These are phyloP conservation scores for Tachina grossa DNA, from an alignment of 2,888 invertebrate species.

Conservation along the genomic window DNA sequence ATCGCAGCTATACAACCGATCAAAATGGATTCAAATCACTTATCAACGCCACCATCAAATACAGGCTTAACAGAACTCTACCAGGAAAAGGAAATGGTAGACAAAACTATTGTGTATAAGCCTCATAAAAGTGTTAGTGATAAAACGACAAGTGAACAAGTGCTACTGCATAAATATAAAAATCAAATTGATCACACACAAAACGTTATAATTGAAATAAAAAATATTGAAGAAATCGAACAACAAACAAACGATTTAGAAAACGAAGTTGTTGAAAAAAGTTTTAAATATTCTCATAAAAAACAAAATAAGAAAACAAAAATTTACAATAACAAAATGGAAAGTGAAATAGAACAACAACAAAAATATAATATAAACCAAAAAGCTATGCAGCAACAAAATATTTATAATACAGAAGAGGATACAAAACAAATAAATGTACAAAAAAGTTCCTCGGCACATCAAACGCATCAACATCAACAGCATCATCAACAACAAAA, in stretches of 20 bases:
- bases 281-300: slow-evolving; percentile 55
- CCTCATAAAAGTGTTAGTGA: slow-evolving; percentile 68
- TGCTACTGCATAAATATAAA: slow-evolving; percentile 7
- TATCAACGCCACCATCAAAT: slow-evolving; percentile 42
- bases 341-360: slow-evolving; percentile 66
- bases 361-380: slow-evolving; percentile 48
- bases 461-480: slow-evolving; percentile 40
- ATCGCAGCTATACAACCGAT: slow-evolving; percentile 78
- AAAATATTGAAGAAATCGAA: slow-evolving; percentile 76
- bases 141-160: slow-evolving; percentile 58
- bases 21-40: slow-evolving; percentile 54
- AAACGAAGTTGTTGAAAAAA: slow-evolving; percentile 62
- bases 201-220: slow-evolving; percentile 72
- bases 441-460: slow-evolving; percentile 44
- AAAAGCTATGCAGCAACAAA: slow-evolving; percentile 33
- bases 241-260: slow-evolving; percentile 68
- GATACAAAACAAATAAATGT: slow-evolving; percentile 39
- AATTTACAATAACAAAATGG: slow-evolving; percentile 73
- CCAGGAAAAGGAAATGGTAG: slow-evolving; percentile 28
- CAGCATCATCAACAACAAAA: slow-evolving; percentile 53
- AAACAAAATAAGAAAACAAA: slow-evolving; percentile 72
- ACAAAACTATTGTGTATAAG: slow-evolving; percentile 59
- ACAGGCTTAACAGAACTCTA: slow-evolving; percentile 71
- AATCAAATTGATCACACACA: slow-evolving; percentile 40
- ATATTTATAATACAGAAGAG: slow-evolving; percentile 33